phyloP scores from a whole-genome alignment of 92 coral and sea anemone species.

The Desmophyllum pertusum region DNA sequence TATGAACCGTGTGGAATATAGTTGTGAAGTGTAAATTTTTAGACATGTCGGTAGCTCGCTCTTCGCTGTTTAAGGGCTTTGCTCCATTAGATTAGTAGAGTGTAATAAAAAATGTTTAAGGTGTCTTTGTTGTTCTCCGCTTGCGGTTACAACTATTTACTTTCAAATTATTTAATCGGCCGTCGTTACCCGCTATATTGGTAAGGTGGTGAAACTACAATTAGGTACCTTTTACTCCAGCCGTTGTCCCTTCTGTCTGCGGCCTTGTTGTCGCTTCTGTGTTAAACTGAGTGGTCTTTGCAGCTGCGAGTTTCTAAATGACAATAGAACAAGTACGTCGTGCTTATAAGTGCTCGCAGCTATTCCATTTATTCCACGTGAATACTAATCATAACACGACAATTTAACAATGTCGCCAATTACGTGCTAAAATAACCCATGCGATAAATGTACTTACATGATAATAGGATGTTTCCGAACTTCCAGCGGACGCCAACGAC shows the following conservation, averaged over 20 bases:
- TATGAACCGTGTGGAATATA: not conserved
- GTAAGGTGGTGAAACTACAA: not conserved
- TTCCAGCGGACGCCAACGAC: not conserved
- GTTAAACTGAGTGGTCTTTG: not conserved
- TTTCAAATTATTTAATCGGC: not conserved
- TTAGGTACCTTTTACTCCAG: constrained; percentile 10
- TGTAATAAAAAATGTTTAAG: not conserved
- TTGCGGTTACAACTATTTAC: not conserved
- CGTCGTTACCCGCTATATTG: constrained; percentile 15
- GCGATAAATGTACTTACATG: not conserved
- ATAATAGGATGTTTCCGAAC: not conserved
- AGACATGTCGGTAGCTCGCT: not conserved
- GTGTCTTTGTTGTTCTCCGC: constrained; percentile 5
- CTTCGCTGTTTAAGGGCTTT: not conserved
- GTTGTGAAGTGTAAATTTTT: not conserved
- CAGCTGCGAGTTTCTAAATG: not conserved
- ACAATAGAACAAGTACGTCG: not conserved
- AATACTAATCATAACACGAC: not conserved
- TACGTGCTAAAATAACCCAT: constrained; percentile 2
- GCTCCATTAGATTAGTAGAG: not conserved
- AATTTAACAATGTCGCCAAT: constrained; percentile 12
- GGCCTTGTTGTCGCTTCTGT: not conserved
- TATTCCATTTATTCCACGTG: not conserved
- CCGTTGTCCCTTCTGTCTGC: not conserved
- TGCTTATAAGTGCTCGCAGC: not conserved